Evolutionary conservation across 1,140 invertebrate genomes (phyloP).

Genomic region (Polypedilum pembai): DNA sequence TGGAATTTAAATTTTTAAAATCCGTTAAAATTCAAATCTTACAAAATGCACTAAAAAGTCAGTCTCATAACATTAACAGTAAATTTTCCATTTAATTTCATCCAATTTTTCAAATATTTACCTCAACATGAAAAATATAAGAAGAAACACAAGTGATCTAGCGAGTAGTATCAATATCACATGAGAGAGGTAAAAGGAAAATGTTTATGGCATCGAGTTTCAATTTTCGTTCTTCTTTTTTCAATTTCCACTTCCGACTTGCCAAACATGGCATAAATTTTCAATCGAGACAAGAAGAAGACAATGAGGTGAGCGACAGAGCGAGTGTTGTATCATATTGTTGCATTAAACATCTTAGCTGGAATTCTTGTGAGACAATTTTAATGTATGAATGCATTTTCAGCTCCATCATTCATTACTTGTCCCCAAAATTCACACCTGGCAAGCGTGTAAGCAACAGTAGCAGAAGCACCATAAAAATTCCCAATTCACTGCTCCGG

Average conservation of each 20-base stretch:
- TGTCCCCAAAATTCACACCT: constrained; percentile 4
- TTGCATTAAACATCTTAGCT: too few species aligned
- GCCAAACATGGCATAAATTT: constrained; percentile 21
- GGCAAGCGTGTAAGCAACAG: background rate
- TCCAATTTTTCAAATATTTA: too few species aligned
- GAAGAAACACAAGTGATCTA: background rate
- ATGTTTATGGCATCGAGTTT: constrained; percentile 24
- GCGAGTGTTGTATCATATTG: too few species aligned
- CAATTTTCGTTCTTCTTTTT: constrained; percentile 23
- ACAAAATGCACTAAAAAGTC: too few species aligned
- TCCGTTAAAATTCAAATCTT: too few species aligned
- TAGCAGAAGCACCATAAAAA: background rate
- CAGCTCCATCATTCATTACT: background rate
- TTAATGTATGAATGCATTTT: too few species aligned
- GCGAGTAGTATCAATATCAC: background rate
- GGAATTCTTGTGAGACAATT: too few species aligned
- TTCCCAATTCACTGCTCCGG: constrained; percentile 15
- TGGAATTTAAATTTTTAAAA: too few species aligned
- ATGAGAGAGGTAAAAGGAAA: background rate
- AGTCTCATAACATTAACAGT: too few species aligned
- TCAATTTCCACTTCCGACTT: constrained; percentile 8
- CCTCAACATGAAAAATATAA: background rate
- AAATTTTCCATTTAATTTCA: too few species aligned
- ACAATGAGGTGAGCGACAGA: too few species aligned
- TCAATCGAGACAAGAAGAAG: background rate